A percentile compares a stretch with the other conserved stretches of the same genome.
phyloP scores from a whole-genome alignment of 2,888 invertebrate species.

The Melanotus villosus region DNA sequence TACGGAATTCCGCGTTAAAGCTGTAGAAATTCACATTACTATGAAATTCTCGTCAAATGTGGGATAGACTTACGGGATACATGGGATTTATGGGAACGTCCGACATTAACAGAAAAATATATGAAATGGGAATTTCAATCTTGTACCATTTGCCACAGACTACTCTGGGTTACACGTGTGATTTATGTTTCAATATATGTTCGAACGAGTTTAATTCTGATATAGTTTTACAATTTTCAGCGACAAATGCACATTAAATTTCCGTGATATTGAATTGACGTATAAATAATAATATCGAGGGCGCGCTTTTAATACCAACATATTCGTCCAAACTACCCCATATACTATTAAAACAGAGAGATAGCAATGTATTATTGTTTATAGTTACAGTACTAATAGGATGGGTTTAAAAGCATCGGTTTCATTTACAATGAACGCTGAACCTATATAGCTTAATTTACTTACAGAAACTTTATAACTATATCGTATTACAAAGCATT shows the following conservation, averaged over 20 bases:
- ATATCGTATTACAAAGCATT: no score
- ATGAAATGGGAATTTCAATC: constrained; percentile 8
- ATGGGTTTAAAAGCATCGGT: no score
- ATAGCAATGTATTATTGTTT: neutral
- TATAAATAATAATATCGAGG: constrained; percentile 18
- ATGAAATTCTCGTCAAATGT: constrained; percentile 14
- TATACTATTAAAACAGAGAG: neutral
- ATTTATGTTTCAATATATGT: constrained; percentile 18
- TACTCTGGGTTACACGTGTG: neutral
- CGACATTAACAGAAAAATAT: constrained; percentile 4
- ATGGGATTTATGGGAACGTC: constrained; percentile 10
- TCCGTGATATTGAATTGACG: constrained; percentile 4
- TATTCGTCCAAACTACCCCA: neutral
- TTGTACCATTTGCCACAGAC: neutral
- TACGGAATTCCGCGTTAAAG: constrained; percentile 3
- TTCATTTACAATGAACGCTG: no score
- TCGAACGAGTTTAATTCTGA: constrained; percentile 6
- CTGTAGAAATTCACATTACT: constrained; percentile 15
- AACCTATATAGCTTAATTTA: no score
- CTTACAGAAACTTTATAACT: no score
- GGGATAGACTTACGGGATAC: constrained; percentile 16
- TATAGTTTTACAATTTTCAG: neutral
- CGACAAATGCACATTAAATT: constrained; percentile 6
- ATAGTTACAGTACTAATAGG: neutral
- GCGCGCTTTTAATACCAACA: constrained; percentile 4